Base-by-base conservation (phyloP, 2,888 invertebrate genomes). In the Vesta saturnalis region DNA sequence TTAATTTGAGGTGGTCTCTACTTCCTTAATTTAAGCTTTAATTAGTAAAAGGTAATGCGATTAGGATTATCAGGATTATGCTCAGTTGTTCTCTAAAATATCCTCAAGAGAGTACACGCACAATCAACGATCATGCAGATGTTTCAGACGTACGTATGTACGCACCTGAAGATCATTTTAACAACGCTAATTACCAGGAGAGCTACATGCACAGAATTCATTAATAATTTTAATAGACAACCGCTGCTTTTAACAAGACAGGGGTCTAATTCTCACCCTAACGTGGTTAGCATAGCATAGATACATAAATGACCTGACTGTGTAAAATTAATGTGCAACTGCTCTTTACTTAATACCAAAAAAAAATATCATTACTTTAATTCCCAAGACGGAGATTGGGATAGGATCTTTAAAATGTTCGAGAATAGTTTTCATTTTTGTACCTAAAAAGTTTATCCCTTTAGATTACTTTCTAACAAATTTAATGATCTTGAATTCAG, bases 1-100 rank as follows among this genome's bases (percentile, higher is more conserved):
- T 70, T 70, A 70, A 70, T 70, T 67, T 64, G 63, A 66, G 56
- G 60, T 70, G 67, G 67, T 58, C 64, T n/a, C n/a, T 39, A 67
- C 67, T 67, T 70, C 70, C 70, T 70, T 70, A 70, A 70, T 65
- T 60, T 59, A 59, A 46, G 64, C 65, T 65, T 69, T 69, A 69
- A 69, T 69, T 69, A 69, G 69, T 56, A 56, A 62, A n/a, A 59
- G 66, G 66, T 59, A 64, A 70, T 60, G 63, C 70, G 67, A 70
- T 70, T 70, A 70, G 63, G 66, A 70, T 70, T 67, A 70, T 70
- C 70, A 49, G 60, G 67, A 62, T 70, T 70, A 62, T 47, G 22
- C 52, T 18, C 39, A 15, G 46, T 35, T 43, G 49, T 57, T 47
- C 49, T 19, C 57, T 15, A 23, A 39, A 21, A 58, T 49, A 49